Evolutionary conservation across 2,888 invertebrate genomes (phyloP).

Genomic region (Pachliopta kotzebuea): DNA sequence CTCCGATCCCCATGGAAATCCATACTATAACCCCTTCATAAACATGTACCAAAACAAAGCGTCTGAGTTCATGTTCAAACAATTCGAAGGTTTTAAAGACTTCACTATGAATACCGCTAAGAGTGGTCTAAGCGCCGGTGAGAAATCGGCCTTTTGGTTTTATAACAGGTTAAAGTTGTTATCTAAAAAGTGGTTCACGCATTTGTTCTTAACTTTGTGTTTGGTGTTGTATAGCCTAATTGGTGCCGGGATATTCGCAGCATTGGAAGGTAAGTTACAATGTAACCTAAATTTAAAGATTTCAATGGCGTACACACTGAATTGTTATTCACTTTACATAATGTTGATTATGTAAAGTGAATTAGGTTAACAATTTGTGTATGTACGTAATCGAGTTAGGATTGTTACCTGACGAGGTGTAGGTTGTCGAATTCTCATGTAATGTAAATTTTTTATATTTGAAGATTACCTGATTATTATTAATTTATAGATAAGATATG

Average conservation of each 20-base stretch:
- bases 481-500: too few relatives aligned
- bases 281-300: not conserved
- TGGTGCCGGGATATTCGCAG: slow-evolving; percentile 89
- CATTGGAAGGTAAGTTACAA: slow-evolving; percentile 86
- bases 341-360: not conserved
- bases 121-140: slow-evolving; percentile 90
- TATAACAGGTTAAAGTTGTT: slow-evolving; percentile 88
- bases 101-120: slow-evolving; percentile 87
- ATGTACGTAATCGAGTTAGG: too few relatives aligned
- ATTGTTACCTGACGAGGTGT: too few relatives aligned
- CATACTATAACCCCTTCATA: slow-evolving; percentile 63
- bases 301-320: not conserved
- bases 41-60: slow-evolving; percentile 83
- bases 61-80: slow-evolving; percentile 89
- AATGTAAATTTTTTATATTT: too few relatives aligned
- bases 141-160: slow-evolving; percentile 89
- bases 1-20: slow-evolving; percentile 59
- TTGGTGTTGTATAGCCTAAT: slow-evolving; percentile 89
- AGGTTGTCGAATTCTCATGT: too few relatives aligned
- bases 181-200: slow-evolving; percentile 93
- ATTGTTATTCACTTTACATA: not conserved
- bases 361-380: not conserved
- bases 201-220: slow-evolving; percentile 90
- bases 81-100: slow-evolving; percentile 88
- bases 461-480: too few relatives aligned